Conservation (phyloP, 2,113 vertebrate species). For the Aspiorhynchus laticeps region DNA sequence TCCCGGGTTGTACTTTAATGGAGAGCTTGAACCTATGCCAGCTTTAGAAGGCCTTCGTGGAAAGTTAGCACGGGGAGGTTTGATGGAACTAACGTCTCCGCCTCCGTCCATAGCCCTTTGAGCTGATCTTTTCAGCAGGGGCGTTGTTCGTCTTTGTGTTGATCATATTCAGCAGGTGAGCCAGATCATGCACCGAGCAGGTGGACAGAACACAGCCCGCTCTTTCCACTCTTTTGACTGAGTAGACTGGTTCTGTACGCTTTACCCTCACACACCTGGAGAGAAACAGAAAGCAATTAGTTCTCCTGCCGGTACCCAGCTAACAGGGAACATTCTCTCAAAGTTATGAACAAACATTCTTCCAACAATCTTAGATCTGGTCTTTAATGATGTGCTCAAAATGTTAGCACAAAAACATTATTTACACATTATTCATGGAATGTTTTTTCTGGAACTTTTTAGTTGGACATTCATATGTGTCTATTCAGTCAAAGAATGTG, state of each 20-base stretch:
- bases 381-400: too few species aligned
- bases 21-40: slow-evolving; percentile 33
- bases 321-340: too few species aligned
- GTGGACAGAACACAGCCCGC: slow-evolving; percentile 82
- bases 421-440: too few species aligned
- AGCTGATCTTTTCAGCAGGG: slow-evolving; percentile 77
- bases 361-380: too few species aligned
- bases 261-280: slow-evolving; percentile 75
- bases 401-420: too few species aligned
- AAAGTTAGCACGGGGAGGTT: not conserved
- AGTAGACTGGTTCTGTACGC: slow-evolving; percentile 52
- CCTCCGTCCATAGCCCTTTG: slow-evolving; percentile 83
- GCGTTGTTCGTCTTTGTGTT: slow-evolving; percentile 72
- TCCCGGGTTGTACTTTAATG: slow-evolving; percentile 22
- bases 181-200: slow-evolving; percentile 82
- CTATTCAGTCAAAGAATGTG: not conserved
- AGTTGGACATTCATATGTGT: not conserved
- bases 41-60: slow-evolving; percentile 41
- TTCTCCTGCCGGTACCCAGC: not conserved
- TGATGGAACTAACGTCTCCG: slow-evolving; percentile 74
- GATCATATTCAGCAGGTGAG: slow-evolving; percentile 74
- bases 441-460: too few species aligned
- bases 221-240: slow-evolving; percentile 49
- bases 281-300: slow-evolving; percentile 18
- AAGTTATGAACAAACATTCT: too few species aligned